Percentiles rank a stretch among this genome's conserved stretches.
Evolutionary conservation across 2,113 vertebrate genomes (phyloP).

Genomic region (Dasyornis broadbenti): DNA sequence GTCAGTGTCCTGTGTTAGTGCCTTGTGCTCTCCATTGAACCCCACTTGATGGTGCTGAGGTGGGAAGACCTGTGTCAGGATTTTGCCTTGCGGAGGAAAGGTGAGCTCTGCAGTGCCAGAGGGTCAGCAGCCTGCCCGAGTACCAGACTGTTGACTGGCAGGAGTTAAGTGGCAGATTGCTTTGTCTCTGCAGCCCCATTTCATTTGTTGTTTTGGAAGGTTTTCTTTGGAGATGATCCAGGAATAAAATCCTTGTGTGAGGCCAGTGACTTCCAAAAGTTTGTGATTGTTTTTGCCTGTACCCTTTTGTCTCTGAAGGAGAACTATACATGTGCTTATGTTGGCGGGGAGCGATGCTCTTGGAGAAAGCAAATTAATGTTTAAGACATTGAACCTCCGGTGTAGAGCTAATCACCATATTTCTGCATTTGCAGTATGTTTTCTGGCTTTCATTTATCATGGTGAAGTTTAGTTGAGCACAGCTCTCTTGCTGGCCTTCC

Average conservation of each 20-base stretch:
- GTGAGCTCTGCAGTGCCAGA: not conserved
- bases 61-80: not conserved
- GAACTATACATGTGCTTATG: not conserved
- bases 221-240: slow-evolving; percentile 7
- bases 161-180: not conserved
- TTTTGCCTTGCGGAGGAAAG: not conserved
- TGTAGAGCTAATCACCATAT: slow-evolving; percentile 18
- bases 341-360: not conserved
- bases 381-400: not conserved
- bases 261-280: not conserved
- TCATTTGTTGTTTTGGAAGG: not conserved
- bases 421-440: slow-evolving; percentile 36
- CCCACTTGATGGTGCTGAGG: not conserved
- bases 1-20: not conserved
- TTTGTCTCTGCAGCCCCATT: not conserved
- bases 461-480: slow-evolving; percentile 41
- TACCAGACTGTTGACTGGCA: not conserved
- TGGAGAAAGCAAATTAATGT: slow-evolving; percentile 24
- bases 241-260: not conserved
- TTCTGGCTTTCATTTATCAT: slow-evolving; percentile 43
- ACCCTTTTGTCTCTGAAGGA: slow-evolving; percentile 5
- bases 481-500: slow-evolving; percentile 45
- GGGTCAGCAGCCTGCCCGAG: not conserved
- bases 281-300: not conserved
- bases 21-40: not conserved